Base-by-base conservation (phyloP, 2,113 vertebrate genomes). In the Myrmophylax atrothorax region DNA sequence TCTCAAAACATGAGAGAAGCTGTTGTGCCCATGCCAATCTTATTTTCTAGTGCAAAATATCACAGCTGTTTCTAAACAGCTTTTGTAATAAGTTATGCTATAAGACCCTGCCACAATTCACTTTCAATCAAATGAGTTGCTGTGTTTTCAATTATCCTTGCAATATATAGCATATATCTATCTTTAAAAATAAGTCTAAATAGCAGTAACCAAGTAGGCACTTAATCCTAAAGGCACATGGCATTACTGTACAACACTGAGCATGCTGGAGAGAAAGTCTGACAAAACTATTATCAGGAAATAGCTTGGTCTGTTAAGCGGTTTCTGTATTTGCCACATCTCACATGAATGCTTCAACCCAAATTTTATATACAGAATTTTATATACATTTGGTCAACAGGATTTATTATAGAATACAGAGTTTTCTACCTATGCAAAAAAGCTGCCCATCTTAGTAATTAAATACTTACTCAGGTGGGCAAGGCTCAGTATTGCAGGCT, bases 391-490 rank as follows among this genome's bases (percentile, higher is more conserved):
- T 69, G 24, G 14, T 52, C 64, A 88, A 64, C 4, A 33, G 10
- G 7, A 66, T 69, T 73, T 63, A 60, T 56, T 49, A 66, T 1
- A 52, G 29, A 49, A 62, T 29, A 68, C 8, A 90, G 19, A 58
- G 4, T 69, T 20, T 46, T 62, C 12, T 38, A 47, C 16, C 40
- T 49, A 25, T 12, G 19, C 26, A 92, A 92, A 96, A 93, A n/a
- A 66, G 1, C 72, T 19, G 22, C 69, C 5, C 42, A n/a, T 87
- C 29, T 90, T 35, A 56, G 33, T 40, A 35, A 69, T 80, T 47
- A 91, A 38, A 38, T 10, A 99, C 99, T 97, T 98, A 99, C 99
- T 99, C 99, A n/a, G 99, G 98, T 69, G 99, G 99, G 91, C 99
- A 99, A n/a, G 99, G 98, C 98, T 99, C 99, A 56, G 98, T 98